Base-by-base conservation (phyloP, 2,113 vertebrate genomes). In the Willisornis vidua region DNA sequence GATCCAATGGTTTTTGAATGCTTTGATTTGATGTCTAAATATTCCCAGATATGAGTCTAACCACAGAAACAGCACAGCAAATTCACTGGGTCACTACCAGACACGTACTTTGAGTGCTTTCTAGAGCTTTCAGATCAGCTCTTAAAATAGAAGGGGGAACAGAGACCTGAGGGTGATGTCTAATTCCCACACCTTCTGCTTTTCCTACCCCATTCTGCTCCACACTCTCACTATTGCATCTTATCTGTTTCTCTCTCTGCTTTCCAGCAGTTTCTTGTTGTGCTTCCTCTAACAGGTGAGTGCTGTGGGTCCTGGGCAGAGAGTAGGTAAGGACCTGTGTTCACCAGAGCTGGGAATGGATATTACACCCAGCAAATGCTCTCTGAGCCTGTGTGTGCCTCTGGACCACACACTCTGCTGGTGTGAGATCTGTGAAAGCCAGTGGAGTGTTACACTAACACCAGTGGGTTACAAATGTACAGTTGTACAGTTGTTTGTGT, bases 321-420 rank as follows among this genome's bases (percentile, higher is more conserved):
- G 29, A 19, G 1, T 12, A 9, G 9, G 31, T 0, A 19, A 26
- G 20, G 12, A 1, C 14, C 20, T 31, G 33, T 15, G 33, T 41
- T 68, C 41, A 24, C 0, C 1, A 67, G 39, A 45, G 35, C 51
- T 4, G 18, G 63, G 55, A 8, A 19, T 0, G 6, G 68, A 14
- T 24, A 4, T 9, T 9, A 51, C 51, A 29, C 12, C 49, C 49
- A 31, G 37, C 26, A 49, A 7, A 10, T 10, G 33, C 10, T 45
- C 29, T 23, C 8, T 1, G 51, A 57, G 62, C 35, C 51, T 15
- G 12, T 0, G 3, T 5, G 57, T 48, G 33, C 3, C 3, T 7
- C 8, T 0, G 15, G 39, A 29, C 7, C 45, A 31, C 72, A 35
- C 18, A 16, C 16, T 66, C 39, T 2, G 33, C 45, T 18, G 3